Conservation (phyloP, 2,113 vertebrate species). For the Ranitomeya variabilis region DNA sequence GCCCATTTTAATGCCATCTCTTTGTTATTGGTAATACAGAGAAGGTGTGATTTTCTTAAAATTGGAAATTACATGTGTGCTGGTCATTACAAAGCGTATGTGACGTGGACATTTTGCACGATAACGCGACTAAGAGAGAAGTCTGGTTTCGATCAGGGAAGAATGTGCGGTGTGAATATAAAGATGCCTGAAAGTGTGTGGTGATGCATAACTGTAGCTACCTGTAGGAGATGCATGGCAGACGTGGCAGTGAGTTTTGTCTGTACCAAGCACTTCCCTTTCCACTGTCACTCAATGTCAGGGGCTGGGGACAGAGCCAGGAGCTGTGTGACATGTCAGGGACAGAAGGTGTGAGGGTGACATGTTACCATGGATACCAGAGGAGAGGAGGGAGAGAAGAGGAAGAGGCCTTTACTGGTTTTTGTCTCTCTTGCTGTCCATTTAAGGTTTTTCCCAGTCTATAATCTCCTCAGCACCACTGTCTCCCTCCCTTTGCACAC, state of each 20-base stretch:
- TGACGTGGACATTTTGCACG: neutral
- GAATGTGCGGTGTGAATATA: conserved; percentile 6
- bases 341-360: conserved; percentile 59
- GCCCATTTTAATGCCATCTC: neutral
- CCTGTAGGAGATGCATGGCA: neutral
- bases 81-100: neutral
- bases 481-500: conserved; percentile 23
- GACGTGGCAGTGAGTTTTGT: conserved; percentile 36
- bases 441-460: conserved; percentile 27
- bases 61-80: neutral
- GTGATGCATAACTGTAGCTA: conserved; percentile 6
- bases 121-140: neutral
- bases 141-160: neutral
- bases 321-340: conserved; percentile 59
- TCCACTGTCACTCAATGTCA: conserved; percentile 56
- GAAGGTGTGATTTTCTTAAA: neutral
- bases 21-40: neutral
- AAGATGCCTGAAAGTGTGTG: conserved; percentile 17
- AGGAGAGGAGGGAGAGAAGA: conserved; percentile 30
- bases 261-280: conserved; percentile 40
- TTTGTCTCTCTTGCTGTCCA: conserved; percentile 32
- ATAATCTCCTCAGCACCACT: conserved; percentile 35
- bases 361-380: conserved; percentile 56
- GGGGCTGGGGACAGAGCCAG: conserved; percentile 58
- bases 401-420: conserved; percentile 41